A percentile compares a stretch with the other conserved stretches of the same genome.
phyloP scores from a whole-genome alignment of 2,888 invertebrate species.

The Drosophila cyrtoloma region DNA sequence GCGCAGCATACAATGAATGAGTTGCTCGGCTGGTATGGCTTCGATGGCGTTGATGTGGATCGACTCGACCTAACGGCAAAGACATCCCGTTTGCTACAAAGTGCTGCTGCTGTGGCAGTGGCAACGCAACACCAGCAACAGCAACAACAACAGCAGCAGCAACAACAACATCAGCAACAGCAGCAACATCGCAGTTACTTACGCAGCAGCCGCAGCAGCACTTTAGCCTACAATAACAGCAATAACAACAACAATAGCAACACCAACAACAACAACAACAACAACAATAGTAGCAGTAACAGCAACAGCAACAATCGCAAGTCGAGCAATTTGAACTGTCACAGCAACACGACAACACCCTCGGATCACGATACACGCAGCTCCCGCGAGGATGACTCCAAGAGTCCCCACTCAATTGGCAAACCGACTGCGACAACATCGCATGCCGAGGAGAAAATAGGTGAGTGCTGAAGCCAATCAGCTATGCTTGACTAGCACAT shows the following conservation, averaged over 20 bases:
- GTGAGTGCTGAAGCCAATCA: slow-evolving; percentile 57
- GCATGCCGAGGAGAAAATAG: slow-evolving; percentile 82
- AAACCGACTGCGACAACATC: slow-evolving; percentile 58
- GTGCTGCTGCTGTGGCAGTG: slow-evolving; percentile 74
- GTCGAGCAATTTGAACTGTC: slow-evolving; percentile 47
- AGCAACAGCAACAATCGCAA: slow-evolving; percentile 54
- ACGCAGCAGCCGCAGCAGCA: slow-evolving; percentile 70
- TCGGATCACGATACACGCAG: slow-evolving; percentile 85
- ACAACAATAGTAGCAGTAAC: slow-evolving; percentile 48
- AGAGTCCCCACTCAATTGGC: slow-evolving; percentile 84
- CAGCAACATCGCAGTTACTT: slow-evolving; percentile 65
- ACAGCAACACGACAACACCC: slow-evolving; percentile 79
- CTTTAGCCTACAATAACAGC: slow-evolving; percentile 55
- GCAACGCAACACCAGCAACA: slow-evolving; percentile 70
- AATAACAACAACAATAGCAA: slow-evolving; percentile 55
- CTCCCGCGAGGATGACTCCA: slow-evolving; percentile 85
- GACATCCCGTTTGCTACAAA: slow-evolving; percentile 81
- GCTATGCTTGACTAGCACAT: not conserved
- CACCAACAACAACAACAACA: slow-evolving; percentile 44
- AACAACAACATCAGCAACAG: slow-evolving; percentile 61
- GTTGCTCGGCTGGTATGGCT: slow-evolving; percentile 96
- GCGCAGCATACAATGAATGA: slow-evolving; percentile 97
- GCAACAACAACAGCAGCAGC: slow-evolving; percentile 61
- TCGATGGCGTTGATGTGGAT: slow-evolving; percentile 90
- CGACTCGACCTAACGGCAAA: slow-evolving; percentile 86